phyloP scores from a whole-genome alignment of 2,888 invertebrate species.

The Polymixis flavicincta region DNA sequence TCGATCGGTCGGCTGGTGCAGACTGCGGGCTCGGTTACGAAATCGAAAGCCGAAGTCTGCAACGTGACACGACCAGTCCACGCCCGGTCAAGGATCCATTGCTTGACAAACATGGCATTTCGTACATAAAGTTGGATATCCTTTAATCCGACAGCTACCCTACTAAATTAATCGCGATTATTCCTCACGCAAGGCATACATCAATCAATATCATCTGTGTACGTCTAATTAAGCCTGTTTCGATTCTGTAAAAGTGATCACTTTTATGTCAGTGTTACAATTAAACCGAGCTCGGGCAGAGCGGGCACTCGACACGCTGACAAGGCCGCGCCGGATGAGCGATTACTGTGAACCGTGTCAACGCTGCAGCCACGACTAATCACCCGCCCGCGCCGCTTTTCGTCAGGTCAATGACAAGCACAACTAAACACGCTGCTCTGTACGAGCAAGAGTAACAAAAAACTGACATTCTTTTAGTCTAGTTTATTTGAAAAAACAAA shows the following conservation, averaged over 20 bases:
- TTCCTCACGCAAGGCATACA: slow-evolving; percentile 3
- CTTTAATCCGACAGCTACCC: slow-evolving; percentile 18
- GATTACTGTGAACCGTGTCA: slow-evolving; percentile 86
- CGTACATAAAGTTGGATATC: slow-evolving; percentile 27
- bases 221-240: slow-evolving; percentile 5
- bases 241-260: slow-evolving; percentile 13
- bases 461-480: slow-evolving; percentile 32
- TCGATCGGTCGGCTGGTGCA: slow-evolving; percentile 76
- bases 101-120: slow-evolving; percentile 57
- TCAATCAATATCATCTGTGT: background rate
- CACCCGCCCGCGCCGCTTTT: slow-evolving; percentile 76
- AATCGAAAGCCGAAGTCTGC: slow-evolving; percentile 80
- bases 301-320: slow-evolving; percentile 64
- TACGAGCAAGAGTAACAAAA: slow-evolving; percentile 40
- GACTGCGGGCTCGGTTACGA: slow-evolving; percentile 80
- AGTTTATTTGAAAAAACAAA: slow-evolving; percentile 23
- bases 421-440: slow-evolving; percentile 61
- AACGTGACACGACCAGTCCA: slow-evolving; percentile 78
- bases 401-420: slow-evolving; percentile 80
- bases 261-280: slow-evolving; percentile 42
- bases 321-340: slow-evolving; percentile 86
- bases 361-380: slow-evolving; percentile 82
- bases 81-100: slow-evolving; percentile 81
- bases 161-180: slow-evolving; percentile 9
- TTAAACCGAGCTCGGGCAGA: slow-evolving; percentile 41